Base-by-base conservation (phyloP, 1,140 invertebrate genomes). In the Drosophila bocqueti region DNA sequence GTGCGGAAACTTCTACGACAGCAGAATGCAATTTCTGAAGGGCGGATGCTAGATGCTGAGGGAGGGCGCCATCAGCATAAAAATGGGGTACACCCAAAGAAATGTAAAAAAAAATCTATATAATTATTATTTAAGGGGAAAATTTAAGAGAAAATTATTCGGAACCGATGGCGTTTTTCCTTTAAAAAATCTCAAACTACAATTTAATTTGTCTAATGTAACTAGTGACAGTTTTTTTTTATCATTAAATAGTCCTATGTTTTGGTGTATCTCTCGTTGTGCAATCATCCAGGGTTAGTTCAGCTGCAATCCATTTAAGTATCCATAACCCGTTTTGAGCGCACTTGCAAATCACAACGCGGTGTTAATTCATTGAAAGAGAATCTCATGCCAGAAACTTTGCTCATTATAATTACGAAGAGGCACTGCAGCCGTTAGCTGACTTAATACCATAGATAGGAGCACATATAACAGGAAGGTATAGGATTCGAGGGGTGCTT, bases 1-100 rank as follows among this genome's bases (percentile, higher is more conserved):
- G 84, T 87, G 84, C 73, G 55, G 84, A 80, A 80, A 80, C 83
- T 87, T 83, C 61, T 46, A 55, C 68, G 68, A 87, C 84, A 87
- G 69, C 84, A 72, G 60, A 87, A 87, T 81, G 81, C 84, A 83
- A 87, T 87, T 87, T 89, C 68, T 69, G 24, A 34, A 46, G 15
- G 24, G 47, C 38, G 54, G 47, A 50, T 42, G 26, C 45, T 43
- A 42, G 34, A 24, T 38, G 52, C 18, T 38, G 8, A 31, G 18
- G 18, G n/a, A 34, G 31, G 29, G 10, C 31, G 18, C 18, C 52
- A 24, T 38, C 52, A 40, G 54, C 36, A 38, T 57, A n/a, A 36
- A 40, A 57, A 57, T 38, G 34, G 54, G 16, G 1, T 40, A 40
- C 54, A 57, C 36, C 54, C 36, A 40, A 40, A 57, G 54, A 57